A percentile compares a stretch with the other conserved stretches of the same genome.
phyloP scores from a whole-genome alignment of 2,888 invertebrate species.

The Patella depressa region DNA sequence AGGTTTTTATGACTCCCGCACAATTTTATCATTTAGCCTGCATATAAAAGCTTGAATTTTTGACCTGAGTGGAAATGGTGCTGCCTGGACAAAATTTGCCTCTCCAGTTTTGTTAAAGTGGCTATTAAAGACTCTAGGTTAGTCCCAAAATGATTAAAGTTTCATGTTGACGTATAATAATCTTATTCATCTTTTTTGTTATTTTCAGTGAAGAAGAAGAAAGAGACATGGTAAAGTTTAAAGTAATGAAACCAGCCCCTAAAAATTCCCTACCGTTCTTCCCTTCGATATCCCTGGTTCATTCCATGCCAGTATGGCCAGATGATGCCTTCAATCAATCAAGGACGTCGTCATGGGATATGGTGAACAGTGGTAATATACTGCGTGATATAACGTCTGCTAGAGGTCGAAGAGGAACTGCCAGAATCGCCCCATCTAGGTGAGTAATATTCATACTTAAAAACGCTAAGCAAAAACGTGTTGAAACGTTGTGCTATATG shows the following conservation, averaged over 20 bases:
- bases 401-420: constrained; percentile 1
- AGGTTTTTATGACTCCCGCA: no score
- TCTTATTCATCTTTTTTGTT: no score
- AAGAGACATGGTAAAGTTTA: constrained; percentile 3
- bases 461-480: no score
- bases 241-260: background rate
- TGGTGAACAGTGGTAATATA: constrained; percentile 46
- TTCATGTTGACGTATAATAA: background rate
- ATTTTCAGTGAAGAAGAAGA: background rate
- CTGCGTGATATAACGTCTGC: constrained; percentile 17
- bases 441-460: background rate
- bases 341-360: constrained; percentile 58
- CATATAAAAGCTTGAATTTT: no score
- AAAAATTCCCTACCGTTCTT: constrained; percentile 53
- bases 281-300: constrained; percentile 67
- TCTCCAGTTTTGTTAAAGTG: no score
- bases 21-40: no score
- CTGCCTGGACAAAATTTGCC: no score
- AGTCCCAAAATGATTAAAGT: background rate
- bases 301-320: constrained; percentile 67
- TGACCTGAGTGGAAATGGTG: no score
- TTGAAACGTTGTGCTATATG: no score
- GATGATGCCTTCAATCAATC: constrained; percentile 63
- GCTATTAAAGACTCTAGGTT: background rate
- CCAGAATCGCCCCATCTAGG: constrained; percentile 1